Evolutionary conservation across 2,888 invertebrate species (phyloP).

Genomic region (Drosophila fungiperda): DNA sequence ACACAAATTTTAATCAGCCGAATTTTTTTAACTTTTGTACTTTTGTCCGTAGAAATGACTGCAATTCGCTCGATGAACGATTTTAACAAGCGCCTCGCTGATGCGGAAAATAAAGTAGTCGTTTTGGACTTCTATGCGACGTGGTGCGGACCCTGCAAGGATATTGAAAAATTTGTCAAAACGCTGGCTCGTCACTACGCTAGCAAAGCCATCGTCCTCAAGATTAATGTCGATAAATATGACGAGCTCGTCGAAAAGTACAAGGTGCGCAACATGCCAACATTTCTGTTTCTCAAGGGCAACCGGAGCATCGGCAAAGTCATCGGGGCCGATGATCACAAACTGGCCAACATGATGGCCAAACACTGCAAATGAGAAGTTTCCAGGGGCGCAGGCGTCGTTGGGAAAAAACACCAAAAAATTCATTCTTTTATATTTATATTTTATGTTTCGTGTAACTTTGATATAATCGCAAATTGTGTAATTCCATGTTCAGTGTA

Average conservation of each 20-base stretch:
- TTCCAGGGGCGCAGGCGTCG: constrained; percentile 30
- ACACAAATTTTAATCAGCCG: background rate
- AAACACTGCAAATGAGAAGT: constrained; percentile 50
- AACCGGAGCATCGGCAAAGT: constrained; percentile 56
- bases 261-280: constrained; percentile 64
- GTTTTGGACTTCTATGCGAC: constrained; percentile 69
- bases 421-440: background rate
- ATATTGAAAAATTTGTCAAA: constrained; percentile 55
- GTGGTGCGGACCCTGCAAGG: constrained; percentile 70
- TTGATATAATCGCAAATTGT: background rate
- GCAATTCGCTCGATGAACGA: constrained; percentile 56
- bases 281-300: constrained; percentile 71
- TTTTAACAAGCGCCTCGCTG: constrained; percentile 60
- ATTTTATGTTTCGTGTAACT: constrained; percentile 3
- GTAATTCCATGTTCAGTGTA: constrained; percentile 2
- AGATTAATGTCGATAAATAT: constrained; percentile 63
- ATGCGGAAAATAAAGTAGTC: constrained; percentile 52
- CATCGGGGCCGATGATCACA: constrained; percentile 69
- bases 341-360: constrained; percentile 60
- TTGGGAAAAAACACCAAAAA: background rate
- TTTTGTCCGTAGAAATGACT: constrained; percentile 27
- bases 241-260: constrained; percentile 53
- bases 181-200: constrained; percentile 56
- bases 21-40: background rate
- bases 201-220: constrained; percentile 49